Evolutionary conservation across 2,888 invertebrate species (phyloP), one percentile per base, ranked within the genome.

Genomic region (Neocrepidodera transversa): DNA sequence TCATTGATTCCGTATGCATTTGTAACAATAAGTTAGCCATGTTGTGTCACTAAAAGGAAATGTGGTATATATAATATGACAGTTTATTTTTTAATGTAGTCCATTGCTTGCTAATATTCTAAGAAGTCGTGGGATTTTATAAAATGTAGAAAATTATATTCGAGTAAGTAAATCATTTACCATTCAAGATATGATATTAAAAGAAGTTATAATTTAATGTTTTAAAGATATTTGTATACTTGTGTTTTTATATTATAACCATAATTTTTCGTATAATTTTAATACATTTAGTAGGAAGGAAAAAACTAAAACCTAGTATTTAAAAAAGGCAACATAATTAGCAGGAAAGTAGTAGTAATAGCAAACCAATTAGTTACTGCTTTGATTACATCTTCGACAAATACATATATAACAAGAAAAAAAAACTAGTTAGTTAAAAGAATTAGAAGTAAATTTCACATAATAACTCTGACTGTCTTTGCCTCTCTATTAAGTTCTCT

Each of bases 1-100:
- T 58, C 53, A 49, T 50, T 58, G 58, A 53, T 30, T 58, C 14
- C 16, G 43, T 54, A 45, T 35, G 47, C 36, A 45, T 51, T 56
- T 56, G 30, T 50, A 38, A 50, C 50, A 50, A 50, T 50, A 50
- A 50, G 23, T 10, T 42, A 17, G 8, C 17, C 13, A 17, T 42
- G 42, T 51, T 50, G 13, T 50, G 26, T 50, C 18, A 42, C 14
- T 13, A 30, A 42, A 40, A 51, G 40, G 51, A 42, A 28, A 42
- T 17, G 40, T 49, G n/a, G n/a, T 23, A 6, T 6, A 23, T 5
- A 6, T 5, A 13, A 32, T 13, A n/a, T 32, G 50, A 38, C 50
- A 50, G 23, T 14, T 13, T 16, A 50, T 50, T 50, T 50, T 50
- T 50, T 26, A 32, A 50, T 14, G 7, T 13, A 17, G 36, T 49